Conservation (phyloP, 2,888 invertebrate genomes). For the Capitulum mitella region DNA sequence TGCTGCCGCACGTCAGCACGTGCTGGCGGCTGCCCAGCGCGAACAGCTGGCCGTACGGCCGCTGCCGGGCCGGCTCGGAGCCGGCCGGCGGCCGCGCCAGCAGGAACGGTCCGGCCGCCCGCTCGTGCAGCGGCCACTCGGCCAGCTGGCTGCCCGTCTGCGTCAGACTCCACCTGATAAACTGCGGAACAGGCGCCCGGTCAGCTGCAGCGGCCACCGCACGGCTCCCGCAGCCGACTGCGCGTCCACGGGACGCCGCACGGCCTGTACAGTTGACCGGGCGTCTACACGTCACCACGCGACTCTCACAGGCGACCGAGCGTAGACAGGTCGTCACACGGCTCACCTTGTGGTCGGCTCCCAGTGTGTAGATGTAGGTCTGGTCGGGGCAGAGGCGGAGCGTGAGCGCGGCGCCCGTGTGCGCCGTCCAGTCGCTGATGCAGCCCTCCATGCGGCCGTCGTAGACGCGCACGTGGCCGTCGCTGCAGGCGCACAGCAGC, state of each 20-base stretch:
- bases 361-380: constrained; percentile 52
- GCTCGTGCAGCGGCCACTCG: constrained; percentile 42
- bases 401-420: constrained; percentile 50
- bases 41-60: constrained; percentile 46
- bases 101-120: constrained; percentile 40
- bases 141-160: constrained; percentile 43
- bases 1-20: constrained; percentile 45
- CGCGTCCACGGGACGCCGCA: no score
- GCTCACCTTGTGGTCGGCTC: constrained; percentile 52
- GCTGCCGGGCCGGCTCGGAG: constrained; percentile 33
- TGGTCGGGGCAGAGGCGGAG: constrained; percentile 52
- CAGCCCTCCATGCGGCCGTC: constrained; percentile 52
- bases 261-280: no score
- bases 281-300: no score
- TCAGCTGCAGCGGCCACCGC: no score
- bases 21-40: constrained; percentile 46
- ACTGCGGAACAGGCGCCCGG: constrained; percentile 37
- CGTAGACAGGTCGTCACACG: no score
- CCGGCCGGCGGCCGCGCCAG: constrained; percentile 32
- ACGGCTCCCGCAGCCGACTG: no score
- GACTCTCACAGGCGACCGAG: constrained; percentile 32
- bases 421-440: constrained; percentile 51
- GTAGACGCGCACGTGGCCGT: constrained; percentile 53
- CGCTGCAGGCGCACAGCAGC: constrained; percentile 52
- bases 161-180: constrained; percentile 45